These are phyloP conservation scores for Gobio gobio DNA, from an alignment of 2,113 vertebrate species.

Conservation along the genomic window DNA sequence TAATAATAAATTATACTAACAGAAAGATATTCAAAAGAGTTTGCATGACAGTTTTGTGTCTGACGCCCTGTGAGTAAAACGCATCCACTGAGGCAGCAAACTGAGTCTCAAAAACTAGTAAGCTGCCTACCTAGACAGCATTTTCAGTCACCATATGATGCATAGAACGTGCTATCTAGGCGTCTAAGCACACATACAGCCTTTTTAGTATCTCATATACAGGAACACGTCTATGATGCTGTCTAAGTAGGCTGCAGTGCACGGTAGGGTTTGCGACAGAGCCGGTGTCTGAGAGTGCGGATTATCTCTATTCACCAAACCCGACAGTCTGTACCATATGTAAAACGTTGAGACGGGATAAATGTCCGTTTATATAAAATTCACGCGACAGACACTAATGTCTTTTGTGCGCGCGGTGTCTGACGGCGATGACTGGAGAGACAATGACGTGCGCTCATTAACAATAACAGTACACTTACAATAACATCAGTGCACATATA, in stretches of 20 bases:
- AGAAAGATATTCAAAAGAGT: not conserved
- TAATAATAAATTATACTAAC: not conserved
- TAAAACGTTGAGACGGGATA: not conserved
- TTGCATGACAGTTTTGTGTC: slow-evolving; percentile 1
- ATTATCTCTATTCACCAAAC: slow-evolving; percentile 37
- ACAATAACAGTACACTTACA: slow-evolving; percentile 35
- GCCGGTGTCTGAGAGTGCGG: slow-evolving; percentile 6
- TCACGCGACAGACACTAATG: not conserved
- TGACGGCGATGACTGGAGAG: slow-evolving; percentile 26
- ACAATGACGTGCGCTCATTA: slow-evolving; percentile 40
- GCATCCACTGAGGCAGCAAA: not conserved
- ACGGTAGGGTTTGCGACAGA: not conserved
- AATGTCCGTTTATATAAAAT: not conserved
- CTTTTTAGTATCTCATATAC: not conserved
- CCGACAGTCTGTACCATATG: not conserved
- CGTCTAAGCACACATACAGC: not conserved
- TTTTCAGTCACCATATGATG: not conserved
- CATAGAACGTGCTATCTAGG: not conserved
- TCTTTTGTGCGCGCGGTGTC: not conserved
- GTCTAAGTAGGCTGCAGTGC: not conserved
- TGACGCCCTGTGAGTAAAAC: not conserved
- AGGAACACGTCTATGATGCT: not conserved
- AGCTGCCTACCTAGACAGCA: not conserved
- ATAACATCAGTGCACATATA: slow-evolving; percentile 3
- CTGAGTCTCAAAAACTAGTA: not conserved